phyloP scores from a whole-genome alignment of 2,113 vertebrate genomes.

The Baryphthengus martii region DNA sequence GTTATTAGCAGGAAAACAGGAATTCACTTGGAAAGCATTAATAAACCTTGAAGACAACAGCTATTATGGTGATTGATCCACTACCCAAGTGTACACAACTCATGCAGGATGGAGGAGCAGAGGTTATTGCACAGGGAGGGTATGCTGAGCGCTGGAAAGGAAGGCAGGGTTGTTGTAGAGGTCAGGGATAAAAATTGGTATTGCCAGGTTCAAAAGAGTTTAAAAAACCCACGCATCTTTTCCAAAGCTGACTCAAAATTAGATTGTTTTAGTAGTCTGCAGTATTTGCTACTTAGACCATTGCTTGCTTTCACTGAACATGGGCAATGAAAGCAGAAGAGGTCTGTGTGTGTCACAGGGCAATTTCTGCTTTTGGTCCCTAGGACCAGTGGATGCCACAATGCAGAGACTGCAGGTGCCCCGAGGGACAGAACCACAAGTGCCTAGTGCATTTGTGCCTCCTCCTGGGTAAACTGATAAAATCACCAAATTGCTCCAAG shows the following conservation, averaged over 20 bases:
- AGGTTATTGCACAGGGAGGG: background rate
- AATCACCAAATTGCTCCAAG: background rate
- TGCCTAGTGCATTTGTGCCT: background rate
- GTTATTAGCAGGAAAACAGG: slow-evolving; percentile 24
- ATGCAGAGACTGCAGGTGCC: rapidly evolving
- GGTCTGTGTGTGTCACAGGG: background rate
- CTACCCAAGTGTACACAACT: background rate
- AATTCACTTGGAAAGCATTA: slow-evolving; percentile 26
- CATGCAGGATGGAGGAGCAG: background rate
- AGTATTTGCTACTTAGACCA: background rate
- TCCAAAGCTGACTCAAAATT: background rate
- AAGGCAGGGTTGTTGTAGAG: background rate
- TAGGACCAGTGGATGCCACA: background rate
- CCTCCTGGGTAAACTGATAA: background rate
- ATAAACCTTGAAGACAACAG: slow-evolving; percentile 32
- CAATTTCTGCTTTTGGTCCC: no score
- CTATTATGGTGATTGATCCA: slow-evolving; percentile 41
- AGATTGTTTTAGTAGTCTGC: background rate
- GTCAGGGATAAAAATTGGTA: background rate
- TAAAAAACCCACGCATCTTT: background rate
- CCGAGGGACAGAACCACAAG: background rate
- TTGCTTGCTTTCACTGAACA: background rate
- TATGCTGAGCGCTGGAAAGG: background rate
- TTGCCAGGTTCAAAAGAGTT: background rate
- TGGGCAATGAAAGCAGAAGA: background rate